Conservation (phyloP, 2,113 vertebrate species). For the Albula glossodonta region DNA sequence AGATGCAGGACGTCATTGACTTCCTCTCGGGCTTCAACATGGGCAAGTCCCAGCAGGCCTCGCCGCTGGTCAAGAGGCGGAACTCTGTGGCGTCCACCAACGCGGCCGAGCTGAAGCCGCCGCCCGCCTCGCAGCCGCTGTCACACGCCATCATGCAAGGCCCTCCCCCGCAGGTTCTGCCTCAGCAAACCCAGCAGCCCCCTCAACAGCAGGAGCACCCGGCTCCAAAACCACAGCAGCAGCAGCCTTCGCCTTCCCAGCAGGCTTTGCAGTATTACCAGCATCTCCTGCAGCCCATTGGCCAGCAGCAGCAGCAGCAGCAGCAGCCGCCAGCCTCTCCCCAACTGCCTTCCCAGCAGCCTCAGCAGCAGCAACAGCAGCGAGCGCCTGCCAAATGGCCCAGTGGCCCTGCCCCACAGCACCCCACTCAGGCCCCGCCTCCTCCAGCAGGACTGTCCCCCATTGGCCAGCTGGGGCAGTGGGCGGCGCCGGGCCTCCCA, state of each 20-base stretch:
- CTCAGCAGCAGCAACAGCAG: conserved; percentile 58
- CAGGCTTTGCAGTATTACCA: conserved; percentile 89
- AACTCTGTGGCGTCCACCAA: conserved; percentile 86
- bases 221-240: conserved; percentile 63
- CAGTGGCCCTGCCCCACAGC: conserved; percentile 76
- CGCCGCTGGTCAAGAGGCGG: conserved; percentile 87
- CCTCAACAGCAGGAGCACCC: conserved; percentile 52
- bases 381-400: conserved; percentile 86
- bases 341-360: conserved; percentile 68
- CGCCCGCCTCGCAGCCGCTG: conserved; percentile 72
- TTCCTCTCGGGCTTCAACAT: conserved; percentile 98
- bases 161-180: conserved; percentile 67
- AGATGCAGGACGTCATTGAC: conserved; percentile 99
- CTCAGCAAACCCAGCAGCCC: conserved; percentile 45
- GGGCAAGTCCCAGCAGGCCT: conserved; percentile 96
- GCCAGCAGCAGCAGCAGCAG: conserved; percentile 71
- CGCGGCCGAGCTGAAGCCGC: conserved; percentile 81
- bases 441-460: conserved; percentile 81
- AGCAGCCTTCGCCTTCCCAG: conserved; percentile 75
- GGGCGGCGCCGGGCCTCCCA: conserved; percentile 81
- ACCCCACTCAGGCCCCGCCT: conserved; percentile 63
- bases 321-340: conserved; percentile 57
- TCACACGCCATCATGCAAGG: conserved; percentile 76
- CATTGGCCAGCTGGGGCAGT: conserved; percentile 83
- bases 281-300: conserved; percentile 87